Evolutionary conservation across 2,797 vertebrate genomes (phyloP).

Genomic region (Sebastes cheni): DNA sequence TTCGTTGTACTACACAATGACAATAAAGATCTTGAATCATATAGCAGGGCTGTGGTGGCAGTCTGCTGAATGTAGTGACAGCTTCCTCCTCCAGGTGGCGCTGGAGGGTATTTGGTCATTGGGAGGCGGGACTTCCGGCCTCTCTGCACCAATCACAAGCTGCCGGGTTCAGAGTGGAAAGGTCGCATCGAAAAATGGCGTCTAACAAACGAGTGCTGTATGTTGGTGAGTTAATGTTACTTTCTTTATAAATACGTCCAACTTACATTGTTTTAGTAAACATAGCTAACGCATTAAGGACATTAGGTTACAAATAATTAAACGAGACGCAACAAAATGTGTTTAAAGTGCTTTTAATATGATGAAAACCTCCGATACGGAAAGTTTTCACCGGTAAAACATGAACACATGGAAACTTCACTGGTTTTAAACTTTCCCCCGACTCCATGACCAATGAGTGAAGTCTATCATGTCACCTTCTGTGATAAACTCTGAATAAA

Average conservation of each 20-base stretch:
- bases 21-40: neutral
- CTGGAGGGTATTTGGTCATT: accelerated
- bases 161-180: slow-evolving; percentile 62
- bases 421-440: neutral
- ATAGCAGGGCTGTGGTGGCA: neutral
- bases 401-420: neutral
- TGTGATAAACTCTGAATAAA: neutral
- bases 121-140: slow-evolving; percentile 21
- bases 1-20: too few species aligned
- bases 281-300: accelerated
- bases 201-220: slow-evolving; percentile 91
- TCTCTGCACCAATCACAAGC: slow-evolving; percentile 55
- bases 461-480: accelerated
- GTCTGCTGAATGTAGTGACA: neutral
- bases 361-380: neutral
- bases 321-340: accelerated
- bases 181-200: slow-evolving; percentile 87
- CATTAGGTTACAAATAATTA: accelerated
- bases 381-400: neutral
- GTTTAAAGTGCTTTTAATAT: neutral
- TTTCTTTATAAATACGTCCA: neutral
- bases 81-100: slow-evolving; percentile 31
- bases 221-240: slow-evolving; percentile 84
- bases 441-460: too few species aligned
- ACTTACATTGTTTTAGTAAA: neutral